phyloP scores from a whole-genome alignment of 2,113 vertebrate genomes.

The Protobothrops mucrosquamatus region DNA sequence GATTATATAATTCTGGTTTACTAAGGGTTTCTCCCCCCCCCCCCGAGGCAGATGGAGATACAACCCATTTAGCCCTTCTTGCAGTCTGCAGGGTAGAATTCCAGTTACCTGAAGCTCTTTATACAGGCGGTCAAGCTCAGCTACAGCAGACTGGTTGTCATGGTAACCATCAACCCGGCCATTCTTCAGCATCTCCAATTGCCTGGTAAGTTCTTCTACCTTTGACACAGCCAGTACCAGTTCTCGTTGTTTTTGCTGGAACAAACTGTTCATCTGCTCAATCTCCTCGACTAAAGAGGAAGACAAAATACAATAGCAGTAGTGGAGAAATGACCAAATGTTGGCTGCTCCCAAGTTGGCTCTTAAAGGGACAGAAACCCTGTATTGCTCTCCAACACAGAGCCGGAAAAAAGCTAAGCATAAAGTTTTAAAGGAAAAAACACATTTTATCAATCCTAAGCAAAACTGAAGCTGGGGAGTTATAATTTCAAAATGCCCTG shows the following conservation, averaged over 20 bases:
- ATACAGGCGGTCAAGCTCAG: slow-evolving; percentile 92
- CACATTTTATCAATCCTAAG: background rate
- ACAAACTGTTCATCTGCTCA: slow-evolving; percentile 96
- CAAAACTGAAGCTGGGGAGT: background rate
- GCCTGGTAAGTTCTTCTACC: slow-evolving; percentile 91
- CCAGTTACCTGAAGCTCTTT: slow-evolving; percentile 91
- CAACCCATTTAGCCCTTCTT: background rate
- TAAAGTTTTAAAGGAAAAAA: background rate
- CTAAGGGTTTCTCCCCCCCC: background rate
- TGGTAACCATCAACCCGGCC: slow-evolving; percentile 87
- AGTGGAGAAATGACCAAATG: slow-evolving; percentile 52
- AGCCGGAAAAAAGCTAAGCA: background rate
- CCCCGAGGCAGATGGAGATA: accelerated
- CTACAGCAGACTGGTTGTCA: slow-evolving; percentile 87
- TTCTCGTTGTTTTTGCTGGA: slow-evolving; percentile 97
- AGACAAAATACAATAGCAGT: slow-evolving; percentile 54
- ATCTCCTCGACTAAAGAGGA: slow-evolving; percentile 89
- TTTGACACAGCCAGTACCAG: slow-evolving; percentile 88
- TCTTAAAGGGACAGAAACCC: slow-evolving; percentile 35
- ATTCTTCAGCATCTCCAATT: slow-evolving; percentile 94
- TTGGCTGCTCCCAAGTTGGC: slow-evolving; percentile 45
- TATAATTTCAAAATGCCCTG: background rate
- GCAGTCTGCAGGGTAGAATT: accelerated
- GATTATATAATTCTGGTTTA: background rate
- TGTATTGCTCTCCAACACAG: slow-evolving; percentile 5